A percentile compares a stretch with the other conserved stretches of the same genome.
Evolutionary conservation across 2,113 vertebrate genomes (phyloP).

Genomic region (Hassar affinis): DNA sequence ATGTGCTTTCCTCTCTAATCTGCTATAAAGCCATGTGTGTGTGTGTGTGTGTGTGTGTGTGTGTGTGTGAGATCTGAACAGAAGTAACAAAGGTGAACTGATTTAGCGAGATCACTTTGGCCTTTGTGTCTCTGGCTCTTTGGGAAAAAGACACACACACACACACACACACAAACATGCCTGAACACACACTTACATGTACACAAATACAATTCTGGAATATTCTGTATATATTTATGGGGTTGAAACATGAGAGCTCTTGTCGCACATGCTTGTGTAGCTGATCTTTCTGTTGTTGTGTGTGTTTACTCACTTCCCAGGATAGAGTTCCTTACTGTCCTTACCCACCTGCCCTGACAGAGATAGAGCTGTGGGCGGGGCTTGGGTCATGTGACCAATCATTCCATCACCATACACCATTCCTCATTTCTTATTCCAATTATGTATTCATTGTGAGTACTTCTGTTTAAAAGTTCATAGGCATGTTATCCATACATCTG

Average conservation of each 20-base stretch:
- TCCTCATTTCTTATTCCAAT: background rate
- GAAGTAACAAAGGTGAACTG: constrained; percentile 48
- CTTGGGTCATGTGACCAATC: background rate
- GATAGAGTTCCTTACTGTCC: background rate
- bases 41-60: constrained; percentile 31
- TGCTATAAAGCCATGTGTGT: constrained; percentile 48
- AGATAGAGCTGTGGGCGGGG: background rate
- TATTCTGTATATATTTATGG: background rate
- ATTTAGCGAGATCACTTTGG: constrained; percentile 48
- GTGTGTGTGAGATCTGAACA: constrained; percentile 30
- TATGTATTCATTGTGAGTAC: background rate
- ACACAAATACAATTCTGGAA: background rate
- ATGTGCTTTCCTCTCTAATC: constrained; percentile 51
- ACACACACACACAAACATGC: background rate
- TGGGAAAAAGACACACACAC: constrained; percentile 12
- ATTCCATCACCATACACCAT: background rate
- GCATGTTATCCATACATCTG: no score
- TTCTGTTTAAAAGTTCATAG: background rate
- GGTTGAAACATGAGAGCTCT: background rate
- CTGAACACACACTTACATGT: background rate
- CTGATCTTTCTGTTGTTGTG: background rate
- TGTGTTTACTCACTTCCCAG: constrained; percentile 30
- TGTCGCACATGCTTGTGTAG: background rate
- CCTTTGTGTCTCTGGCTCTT: constrained; percentile 27
- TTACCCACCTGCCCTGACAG: background rate